These are phyloP conservation scores for Danaus melanippus DNA, from an alignment of 1,140 invertebrate species.

Conservation along the genomic window DNA sequence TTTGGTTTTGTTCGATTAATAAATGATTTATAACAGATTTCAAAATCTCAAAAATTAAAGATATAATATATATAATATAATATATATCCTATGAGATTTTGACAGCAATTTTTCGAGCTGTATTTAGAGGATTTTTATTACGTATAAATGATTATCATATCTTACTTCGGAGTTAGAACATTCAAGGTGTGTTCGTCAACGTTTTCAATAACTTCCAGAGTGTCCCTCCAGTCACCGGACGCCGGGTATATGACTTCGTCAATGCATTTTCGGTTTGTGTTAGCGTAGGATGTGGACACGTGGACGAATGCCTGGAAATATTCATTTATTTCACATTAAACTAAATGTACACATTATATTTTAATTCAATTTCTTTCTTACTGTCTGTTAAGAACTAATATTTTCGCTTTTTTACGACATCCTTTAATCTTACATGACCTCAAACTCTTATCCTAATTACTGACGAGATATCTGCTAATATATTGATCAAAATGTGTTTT, in stretches of 20 bases:
- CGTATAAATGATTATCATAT: background rate
- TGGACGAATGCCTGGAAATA: slow-evolving; percentile 56
- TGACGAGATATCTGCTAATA: background rate
- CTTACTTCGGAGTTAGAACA: slow-evolving; percentile 47
- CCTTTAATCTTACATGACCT: background rate
- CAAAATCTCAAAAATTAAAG: too few relatives aligned
- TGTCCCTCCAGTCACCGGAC: slow-evolving; percentile 86
- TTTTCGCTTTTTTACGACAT: background rate
- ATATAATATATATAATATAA: too few relatives aligned
- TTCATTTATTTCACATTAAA: background rate
- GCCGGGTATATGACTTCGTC: slow-evolving; percentile 89
- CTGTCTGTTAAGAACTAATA: background rate
- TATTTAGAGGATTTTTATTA: too few relatives aligned
- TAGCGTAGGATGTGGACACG: slow-evolving; percentile 89
- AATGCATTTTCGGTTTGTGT: slow-evolving; percentile 79
- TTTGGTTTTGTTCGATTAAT: too few relatives aligned
- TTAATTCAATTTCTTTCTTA: too few relatives aligned
- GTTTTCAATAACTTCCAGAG: slow-evolving; percentile 86
- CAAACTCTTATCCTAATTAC: background rate
- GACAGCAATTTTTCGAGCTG: too few relatives aligned
- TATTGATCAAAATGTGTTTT: background rate
- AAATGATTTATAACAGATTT: too few relatives aligned
- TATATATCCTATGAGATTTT: too few relatives aligned
- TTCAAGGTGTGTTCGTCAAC: slow-evolving; percentile 73
- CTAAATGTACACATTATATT: too few relatives aligned